phyloP scores from a whole-genome alignment of 1,140 invertebrate species.

The Capitella teleta region DNA sequence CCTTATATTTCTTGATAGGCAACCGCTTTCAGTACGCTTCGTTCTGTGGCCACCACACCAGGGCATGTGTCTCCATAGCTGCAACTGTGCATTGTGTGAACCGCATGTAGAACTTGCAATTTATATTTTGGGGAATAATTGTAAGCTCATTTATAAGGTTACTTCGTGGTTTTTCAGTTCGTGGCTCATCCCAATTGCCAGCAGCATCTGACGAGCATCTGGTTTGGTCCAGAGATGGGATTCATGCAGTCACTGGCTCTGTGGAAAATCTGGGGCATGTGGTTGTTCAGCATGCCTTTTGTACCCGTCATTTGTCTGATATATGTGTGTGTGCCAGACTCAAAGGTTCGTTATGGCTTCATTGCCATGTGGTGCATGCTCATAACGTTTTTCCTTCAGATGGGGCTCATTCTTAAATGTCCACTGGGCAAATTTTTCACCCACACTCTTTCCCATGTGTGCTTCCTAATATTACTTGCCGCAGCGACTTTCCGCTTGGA shows the following conservation, averaged over 20 bases:
- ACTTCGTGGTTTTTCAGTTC: constrained; percentile 62
- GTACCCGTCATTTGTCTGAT: constrained; percentile 88
- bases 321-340: constrained; percentile 88
- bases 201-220: constrained; percentile 90
- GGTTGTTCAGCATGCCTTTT: constrained; percentile 78
- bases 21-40: too few relatives aligned
- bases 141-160: too few relatives aligned
- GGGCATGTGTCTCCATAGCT: background rate
- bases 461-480: constrained; percentile 38
- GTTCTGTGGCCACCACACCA: too few relatives aligned
- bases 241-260: constrained; percentile 58
- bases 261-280: constrained; percentile 67
- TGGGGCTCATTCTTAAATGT: constrained; percentile 26
- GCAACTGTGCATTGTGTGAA: too few relatives aligned
- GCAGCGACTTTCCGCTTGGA: constrained; percentile 39
- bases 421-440: constrained; percentile 38
- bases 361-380: too few relatives aligned
- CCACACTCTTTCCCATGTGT: constrained; percentile 35
- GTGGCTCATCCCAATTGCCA: constrained; percentile 98
- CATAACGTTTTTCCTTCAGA: constrained; percentile 23
- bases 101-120: too few relatives aligned
- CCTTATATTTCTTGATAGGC: too few relatives aligned
- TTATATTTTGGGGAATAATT: too few relatives aligned
- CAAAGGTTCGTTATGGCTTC: too few relatives aligned
- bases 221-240: constrained; percentile 94